Percentiles rank a stretch among this genome's conserved stretches.
These are phyloP conservation scores for Xyrichtys novacula DNA, from an alignment of 2,797 vertebrate species.

Conservation along the genomic window DNA sequence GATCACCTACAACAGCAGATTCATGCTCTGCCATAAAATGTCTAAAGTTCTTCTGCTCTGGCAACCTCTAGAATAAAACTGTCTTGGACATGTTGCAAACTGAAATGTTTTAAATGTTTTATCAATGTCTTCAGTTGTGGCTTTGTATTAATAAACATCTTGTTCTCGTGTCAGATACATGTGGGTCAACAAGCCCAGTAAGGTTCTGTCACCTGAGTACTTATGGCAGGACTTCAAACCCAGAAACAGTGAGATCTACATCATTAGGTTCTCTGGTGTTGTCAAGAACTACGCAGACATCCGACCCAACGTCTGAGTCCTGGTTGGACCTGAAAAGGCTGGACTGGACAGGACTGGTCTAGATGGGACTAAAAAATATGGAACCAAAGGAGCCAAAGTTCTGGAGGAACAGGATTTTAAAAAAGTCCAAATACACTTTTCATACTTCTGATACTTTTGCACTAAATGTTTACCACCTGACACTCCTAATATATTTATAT, in stretches of 20 bases:
- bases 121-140: no score
- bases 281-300: conserved; percentile 73
- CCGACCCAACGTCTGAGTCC: conserved; percentile 53
- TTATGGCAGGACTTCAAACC: conserved; percentile 82
- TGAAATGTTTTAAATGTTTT: no score
- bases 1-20: no score
- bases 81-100: no score
- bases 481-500: no score
- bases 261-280: conserved; percentile 79
- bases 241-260: conserved; percentile 59
- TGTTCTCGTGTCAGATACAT: conserved; percentile 69
- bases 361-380: neutral
- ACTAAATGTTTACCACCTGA: no score
- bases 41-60: no score
- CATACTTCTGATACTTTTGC: no score
- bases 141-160: conserved; percentile 5
- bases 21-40: no score
- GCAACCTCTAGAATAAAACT: no score
- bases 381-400: neutral
- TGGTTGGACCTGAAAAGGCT: neutral
- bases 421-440: neutral
- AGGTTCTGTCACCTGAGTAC: conserved; percentile 86
- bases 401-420: neutral
- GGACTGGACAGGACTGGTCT: neutral
- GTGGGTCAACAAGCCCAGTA: conserved; percentile 83